Conservation (phyloP, 2,113 vertebrate genomes). For the Semicossyphus pulcher region DNA sequence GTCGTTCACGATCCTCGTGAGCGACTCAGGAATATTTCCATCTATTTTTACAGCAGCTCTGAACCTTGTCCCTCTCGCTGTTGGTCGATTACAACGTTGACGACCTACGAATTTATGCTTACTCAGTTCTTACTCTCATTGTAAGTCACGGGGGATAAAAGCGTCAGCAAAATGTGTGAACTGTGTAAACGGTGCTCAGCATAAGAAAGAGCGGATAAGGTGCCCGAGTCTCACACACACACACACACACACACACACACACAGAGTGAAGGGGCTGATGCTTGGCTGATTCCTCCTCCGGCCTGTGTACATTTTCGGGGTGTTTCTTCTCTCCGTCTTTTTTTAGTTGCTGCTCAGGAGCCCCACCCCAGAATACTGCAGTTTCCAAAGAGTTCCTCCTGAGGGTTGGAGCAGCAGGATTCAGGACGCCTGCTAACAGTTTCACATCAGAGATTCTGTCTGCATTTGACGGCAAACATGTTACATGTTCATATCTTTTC, state of each 20-base stretch:
- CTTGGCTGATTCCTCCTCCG: conserved; percentile 30
- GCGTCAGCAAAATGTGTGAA: conserved; percentile 34
- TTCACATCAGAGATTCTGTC: background rate
- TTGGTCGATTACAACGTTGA: background rate
- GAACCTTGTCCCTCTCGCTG: background rate
- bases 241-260: background rate
- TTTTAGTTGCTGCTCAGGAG: conserved; percentile 13
- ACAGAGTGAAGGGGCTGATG: conserved; percentile 12
- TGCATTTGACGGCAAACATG: no score
- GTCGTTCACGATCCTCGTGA: background rate
- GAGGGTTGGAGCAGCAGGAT: conserved; percentile 30
- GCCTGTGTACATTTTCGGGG: background rate
- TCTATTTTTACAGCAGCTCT: background rate
- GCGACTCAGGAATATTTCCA: conserved; percentile 1
- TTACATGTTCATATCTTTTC: no score
- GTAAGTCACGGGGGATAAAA: conserved; percentile 7
- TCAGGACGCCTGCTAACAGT: background rate
- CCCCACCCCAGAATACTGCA: conserved; percentile 60
- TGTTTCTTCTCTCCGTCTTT: background rate
- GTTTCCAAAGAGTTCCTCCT: conserved; percentile 26
- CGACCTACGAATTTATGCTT: conserved; percentile 23
- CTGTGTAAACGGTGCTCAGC: conserved; percentile 39
- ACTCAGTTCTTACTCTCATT: conserved; percentile 16
- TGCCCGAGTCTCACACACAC: conserved; percentile 9
- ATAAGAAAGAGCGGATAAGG: conserved; percentile 15